Evolutionary conservation across 2,888 invertebrate genomes (phyloP).

Genomic region (Tetrapedia diversipes): DNA sequence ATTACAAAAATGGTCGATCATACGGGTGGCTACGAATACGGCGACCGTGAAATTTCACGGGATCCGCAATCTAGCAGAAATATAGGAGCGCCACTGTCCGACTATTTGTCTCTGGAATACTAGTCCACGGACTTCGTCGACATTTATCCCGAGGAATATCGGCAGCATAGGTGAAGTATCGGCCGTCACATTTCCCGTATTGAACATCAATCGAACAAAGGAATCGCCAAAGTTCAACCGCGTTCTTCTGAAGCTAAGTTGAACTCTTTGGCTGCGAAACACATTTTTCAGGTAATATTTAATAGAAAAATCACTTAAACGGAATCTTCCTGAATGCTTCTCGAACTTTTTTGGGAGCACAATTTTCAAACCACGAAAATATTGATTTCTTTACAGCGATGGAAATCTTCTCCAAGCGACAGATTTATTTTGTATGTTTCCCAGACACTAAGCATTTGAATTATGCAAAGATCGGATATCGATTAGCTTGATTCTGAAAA

Average conservation of each 20-base stretch:
- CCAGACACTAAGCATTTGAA: too few species aligned
- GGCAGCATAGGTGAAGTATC: constrained; percentile 70
- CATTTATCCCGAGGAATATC: constrained; percentile 73
- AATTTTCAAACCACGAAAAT: too few species aligned
- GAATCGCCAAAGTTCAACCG: constrained; percentile 57
- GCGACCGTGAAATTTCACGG: constrained; percentile 52
- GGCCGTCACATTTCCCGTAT: constrained; percentile 72
- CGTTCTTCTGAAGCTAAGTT: constrained; percentile 39
- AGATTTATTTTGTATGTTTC: too few species aligned
- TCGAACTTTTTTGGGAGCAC: too few species aligned
- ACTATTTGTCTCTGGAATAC: constrained; percentile 68
- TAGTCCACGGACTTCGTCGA: constrained; percentile 70
- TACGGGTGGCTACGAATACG: constrained; percentile 12
- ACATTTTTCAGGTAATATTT: constrained; percentile 29
- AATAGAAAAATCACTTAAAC: constrained; percentile 43
- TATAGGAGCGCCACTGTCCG: constrained; percentile 49
- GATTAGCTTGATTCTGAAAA: too few species aligned
- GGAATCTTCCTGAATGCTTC: neutral
- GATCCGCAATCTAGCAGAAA: constrained; percentile 54
- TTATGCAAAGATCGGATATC: too few species aligned
- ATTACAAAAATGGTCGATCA: constrained; percentile 26
- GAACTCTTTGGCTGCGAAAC: constrained; percentile 12
- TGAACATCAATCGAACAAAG: constrained; percentile 70
- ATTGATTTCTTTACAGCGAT: too few species aligned
- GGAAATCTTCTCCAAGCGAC: too few species aligned